A percentile compares a stretch with the other conserved stretches of the same genome.
Conservation (phyloP, 2,797 vertebrate species). For the Rachycentron canadum region DNA sequence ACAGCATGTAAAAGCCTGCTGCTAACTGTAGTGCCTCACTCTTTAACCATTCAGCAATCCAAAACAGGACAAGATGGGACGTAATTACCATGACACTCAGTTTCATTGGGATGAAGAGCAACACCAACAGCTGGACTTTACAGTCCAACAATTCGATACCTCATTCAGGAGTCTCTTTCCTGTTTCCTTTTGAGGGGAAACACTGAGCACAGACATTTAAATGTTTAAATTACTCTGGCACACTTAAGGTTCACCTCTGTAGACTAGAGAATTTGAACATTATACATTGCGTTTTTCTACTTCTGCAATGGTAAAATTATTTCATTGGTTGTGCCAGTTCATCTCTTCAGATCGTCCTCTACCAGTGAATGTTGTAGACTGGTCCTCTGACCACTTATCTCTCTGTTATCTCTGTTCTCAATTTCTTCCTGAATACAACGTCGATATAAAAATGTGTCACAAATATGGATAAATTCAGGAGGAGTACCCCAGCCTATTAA, state of each 20-base stretch:
- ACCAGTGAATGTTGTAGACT: background rate
- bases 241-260: background rate
- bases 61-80: conserved; percentile 70
- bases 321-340: background rate
- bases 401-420: background rate
- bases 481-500: background rate
- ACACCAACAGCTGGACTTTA: conserved; percentile 79
- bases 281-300: background rate
- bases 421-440: background rate
- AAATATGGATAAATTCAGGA: background rate
- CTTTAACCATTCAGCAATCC: conserved; percentile 74
- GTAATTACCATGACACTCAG: conserved; percentile 75
- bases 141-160: conserved; percentile 58
- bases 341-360: background rate
- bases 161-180: conserved; percentile 70
- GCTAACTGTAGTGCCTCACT: conserved; percentile 70
- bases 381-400: background rate
- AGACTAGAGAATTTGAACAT: background rate
- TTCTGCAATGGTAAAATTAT: background rate
- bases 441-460: conserved; percentile 7
- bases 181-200: conserved; percentile 51
- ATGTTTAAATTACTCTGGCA: conserved; percentile 4
- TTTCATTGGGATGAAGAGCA: conserved; percentile 55
- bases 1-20: conserved; percentile 81
- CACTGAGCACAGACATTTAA: background rate